Evolutionary conservation across 2,797 vertebrate genomes (phyloP).

Genomic region (Hozukius guyotensis): DNA sequence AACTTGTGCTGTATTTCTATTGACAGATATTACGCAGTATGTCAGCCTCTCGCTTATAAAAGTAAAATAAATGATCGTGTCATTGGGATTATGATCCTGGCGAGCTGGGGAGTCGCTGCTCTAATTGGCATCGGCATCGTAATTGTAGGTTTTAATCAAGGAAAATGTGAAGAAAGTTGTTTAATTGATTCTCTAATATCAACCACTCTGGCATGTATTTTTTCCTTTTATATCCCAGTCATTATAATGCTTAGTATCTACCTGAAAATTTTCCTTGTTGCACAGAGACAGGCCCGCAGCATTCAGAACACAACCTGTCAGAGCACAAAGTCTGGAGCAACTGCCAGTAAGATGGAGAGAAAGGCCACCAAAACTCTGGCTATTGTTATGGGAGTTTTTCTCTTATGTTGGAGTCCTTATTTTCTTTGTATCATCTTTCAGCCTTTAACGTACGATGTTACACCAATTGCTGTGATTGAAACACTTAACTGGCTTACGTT

Average conservation of each 20-base stretch:
- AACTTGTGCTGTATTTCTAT: slow-evolving; percentile 80
- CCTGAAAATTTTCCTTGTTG: slow-evolving; percentile 86
- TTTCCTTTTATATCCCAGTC: slow-evolving; percentile 83
- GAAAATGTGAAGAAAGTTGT: slow-evolving; percentile 54
- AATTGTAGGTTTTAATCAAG: slow-evolving; percentile 81
- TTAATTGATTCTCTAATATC: slow-evolving; percentile 21
- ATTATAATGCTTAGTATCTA: slow-evolving; percentile 85
- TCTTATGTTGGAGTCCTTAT: slow-evolving; percentile 87
- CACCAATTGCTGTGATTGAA: slow-evolving; percentile 76
- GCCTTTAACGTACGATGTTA: slow-evolving; percentile 73
- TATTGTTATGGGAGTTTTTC: slow-evolving; percentile 85
- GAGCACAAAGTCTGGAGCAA: slow-evolving; percentile 31
- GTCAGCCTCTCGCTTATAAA: slow-evolving; percentile 85
- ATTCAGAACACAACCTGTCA: slow-evolving; percentile 65
- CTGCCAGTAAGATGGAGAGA: slow-evolving; percentile 72
- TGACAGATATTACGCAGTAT: slow-evolving; percentile 83
- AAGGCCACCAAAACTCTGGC: slow-evolving; percentile 88
- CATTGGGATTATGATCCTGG: slow-evolving; percentile 76
- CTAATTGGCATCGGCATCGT: slow-evolving; percentile 86
- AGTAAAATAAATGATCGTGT: slow-evolving; percentile 67
- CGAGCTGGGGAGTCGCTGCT: slow-evolving; percentile 84
- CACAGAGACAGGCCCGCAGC: slow-evolving; percentile 82
- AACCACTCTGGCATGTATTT: slow-evolving; percentile 55
- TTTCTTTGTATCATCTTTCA: slow-evolving; percentile 82
- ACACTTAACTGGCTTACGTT: slow-evolving; percentile 82